Percentiles rank a stretch among this genome's conserved stretches.
Evolutionary conservation across 2,113 vertebrate species (phyloP).

Genomic region (Scalopus aquaticus): DNA sequence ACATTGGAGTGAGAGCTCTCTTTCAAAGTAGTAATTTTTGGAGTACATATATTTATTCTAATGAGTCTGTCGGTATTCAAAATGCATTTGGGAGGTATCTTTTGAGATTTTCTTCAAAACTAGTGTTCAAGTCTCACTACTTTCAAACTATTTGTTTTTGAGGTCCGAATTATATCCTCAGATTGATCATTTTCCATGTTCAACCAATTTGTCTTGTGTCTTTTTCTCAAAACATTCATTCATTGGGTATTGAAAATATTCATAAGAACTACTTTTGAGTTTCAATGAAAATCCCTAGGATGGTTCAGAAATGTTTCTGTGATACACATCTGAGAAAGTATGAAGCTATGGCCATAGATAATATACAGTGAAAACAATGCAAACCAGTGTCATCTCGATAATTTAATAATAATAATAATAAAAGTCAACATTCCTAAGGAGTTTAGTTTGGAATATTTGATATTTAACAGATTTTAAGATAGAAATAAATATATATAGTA

Average conservation of each 20-base stretch:
- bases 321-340: no score
- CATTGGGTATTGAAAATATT: neutral
- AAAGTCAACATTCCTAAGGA: neutral
- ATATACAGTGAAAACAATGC: no score
- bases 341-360: no score
- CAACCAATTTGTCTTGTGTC: conserved; percentile 17
- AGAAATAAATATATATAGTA: neutral
- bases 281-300: neutral
- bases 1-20: conserved; percentile 46
- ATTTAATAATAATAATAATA: neutral
- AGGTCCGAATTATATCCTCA: neutral
- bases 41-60: conserved; percentile 51
- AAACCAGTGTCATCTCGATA: no score
- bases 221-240: conserved; percentile 31
- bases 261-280: neutral
- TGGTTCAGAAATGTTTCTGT: neutral
- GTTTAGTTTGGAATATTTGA: neutral
- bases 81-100: conserved; percentile 29
- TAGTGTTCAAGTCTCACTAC: neutral
- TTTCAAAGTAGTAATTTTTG: conserved; percentile 60
- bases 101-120: conserved; percentile 48
- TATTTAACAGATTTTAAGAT: neutral
- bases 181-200: conserved; percentile 10
- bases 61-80: conserved; percentile 52
- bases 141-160: conserved; percentile 1